phyloP scores from a whole-genome alignment of 2,797 vertebrate species.

The Cuniculus paca region DNA sequence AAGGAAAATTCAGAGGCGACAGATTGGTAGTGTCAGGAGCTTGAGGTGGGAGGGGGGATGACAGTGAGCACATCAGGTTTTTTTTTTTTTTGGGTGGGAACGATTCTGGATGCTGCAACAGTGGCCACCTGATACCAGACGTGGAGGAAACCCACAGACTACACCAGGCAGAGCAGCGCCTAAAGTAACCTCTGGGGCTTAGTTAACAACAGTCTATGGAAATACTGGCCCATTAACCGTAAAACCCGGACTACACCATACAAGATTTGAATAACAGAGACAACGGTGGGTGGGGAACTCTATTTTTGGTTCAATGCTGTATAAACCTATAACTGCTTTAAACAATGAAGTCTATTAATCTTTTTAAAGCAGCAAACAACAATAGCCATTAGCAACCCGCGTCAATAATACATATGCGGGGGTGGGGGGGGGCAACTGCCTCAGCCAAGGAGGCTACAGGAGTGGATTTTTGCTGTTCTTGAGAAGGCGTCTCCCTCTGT shows the following conservation, averaged over 20 bases:
- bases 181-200: not conserved
- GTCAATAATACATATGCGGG: not conserved
- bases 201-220: not conserved
- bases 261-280: not conserved
- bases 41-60: fast-evolving
- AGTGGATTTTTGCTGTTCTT: not conserved
- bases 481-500: not conserved
- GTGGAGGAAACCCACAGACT: not conserved
- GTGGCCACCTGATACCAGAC: not conserved
- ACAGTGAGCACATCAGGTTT: too few species aligned
- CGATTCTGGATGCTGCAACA: not conserved
- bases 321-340: not conserved
- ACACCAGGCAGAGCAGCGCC: not conserved
- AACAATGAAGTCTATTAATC: not conserved
- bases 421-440: not conserved
- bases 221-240: not conserved
- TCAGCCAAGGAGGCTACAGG: not conserved
- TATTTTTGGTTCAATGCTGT: not conserved
- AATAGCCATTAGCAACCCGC: not conserved
- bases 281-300: not conserved
- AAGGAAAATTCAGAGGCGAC: not conserved
- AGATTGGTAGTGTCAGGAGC: not conserved
- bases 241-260: not conserved
- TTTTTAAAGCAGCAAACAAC: not conserved
- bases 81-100: too few species aligned